Evolutionary conservation across 2,797 vertebrate species (phyloP), one percentile per base, ranked within the genome.

Genomic region (Rhynchonycteris naso): DNA sequence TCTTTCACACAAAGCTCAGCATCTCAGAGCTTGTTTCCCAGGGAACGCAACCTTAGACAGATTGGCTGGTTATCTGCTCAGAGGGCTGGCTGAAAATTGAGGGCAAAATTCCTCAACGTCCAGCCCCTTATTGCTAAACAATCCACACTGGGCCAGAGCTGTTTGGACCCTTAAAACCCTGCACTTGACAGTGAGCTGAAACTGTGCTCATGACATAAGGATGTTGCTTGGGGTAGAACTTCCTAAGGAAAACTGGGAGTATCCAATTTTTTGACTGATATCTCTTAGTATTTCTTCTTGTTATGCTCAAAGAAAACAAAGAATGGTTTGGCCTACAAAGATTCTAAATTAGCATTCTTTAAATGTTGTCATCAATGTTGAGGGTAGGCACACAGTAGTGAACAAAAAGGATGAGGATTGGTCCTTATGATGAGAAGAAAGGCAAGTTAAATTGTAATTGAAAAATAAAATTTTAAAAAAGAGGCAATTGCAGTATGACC

Each of bases 1-100:
- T 75, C n/a, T 88, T 52, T 3, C 56, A 35, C 35, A 72, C 2
- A 58, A 2, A 89, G 68, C 76, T 79, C 66, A 65, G 43, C 54
- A n/a, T 56, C 65, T 92, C 61, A 78, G 69, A 80, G 19, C 58
- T 30, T 54, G 12, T 92, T 92, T 94, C 93, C 81, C 50, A 52
- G 63, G 87, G 68, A 95, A 63, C 38, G 28, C 78, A 84, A 35
- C 35, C 68, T 93, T 19, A 61, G 33, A 80, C 33, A 54, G n/a
- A 15, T 56, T 83, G 9, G 15, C 76, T 59, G 43, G 52, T 71
- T 68, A 65, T 59, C 72, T 83, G 50, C 84, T 43, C 54, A 75
- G 26, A 81, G 33, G 24, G 14, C 28, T 76, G 33, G n/a, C 65
- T 59, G 50, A 50, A 92, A 80, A 74, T 65, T 33, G 71, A 93